Evolutionary conservation across 2,113 vertebrate genomes (phyloP).

Genomic region (Ageneiosus marmoratus): DNA sequence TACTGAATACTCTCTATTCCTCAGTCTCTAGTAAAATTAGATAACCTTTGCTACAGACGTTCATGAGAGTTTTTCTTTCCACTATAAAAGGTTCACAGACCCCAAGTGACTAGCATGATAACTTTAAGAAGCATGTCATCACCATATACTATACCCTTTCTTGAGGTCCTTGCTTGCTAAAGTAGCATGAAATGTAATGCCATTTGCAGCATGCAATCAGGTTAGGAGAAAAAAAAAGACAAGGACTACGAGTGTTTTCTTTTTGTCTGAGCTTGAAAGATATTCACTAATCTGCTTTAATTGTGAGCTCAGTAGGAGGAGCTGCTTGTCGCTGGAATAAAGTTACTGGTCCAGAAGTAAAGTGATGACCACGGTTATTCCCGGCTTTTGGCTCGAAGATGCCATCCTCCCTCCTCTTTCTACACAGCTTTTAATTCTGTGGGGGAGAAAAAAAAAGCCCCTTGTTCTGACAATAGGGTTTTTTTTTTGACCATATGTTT

Average conservation of each 20-base stretch:
- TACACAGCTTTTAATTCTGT: constrained; percentile 61
- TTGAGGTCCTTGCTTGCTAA: constrained; percentile 67
- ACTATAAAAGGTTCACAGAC: constrained; percentile 48
- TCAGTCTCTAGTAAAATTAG: neutral
- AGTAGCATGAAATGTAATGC: constrained; percentile 83
- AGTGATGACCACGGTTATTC: constrained; percentile 83
- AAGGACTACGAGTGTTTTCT: constrained; percentile 65
- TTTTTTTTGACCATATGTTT: constrained; percentile 88
- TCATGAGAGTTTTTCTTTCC: constrained; percentile 11
- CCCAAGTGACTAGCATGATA: constrained; percentile 69
- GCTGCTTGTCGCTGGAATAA: constrained; percentile 75
- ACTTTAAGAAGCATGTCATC: constrained; percentile 74
- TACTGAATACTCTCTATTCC: neutral
- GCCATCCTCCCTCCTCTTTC: constrained; percentile 55
- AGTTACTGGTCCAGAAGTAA: constrained; percentile 84
- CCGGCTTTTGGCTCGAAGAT: constrained; percentile 72
- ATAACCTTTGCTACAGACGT: neutral
- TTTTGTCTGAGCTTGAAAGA: constrained; percentile 72
- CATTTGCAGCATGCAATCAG: constrained; percentile 69
- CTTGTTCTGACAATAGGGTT: constrained; percentile 86
- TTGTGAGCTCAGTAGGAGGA: constrained; percentile 70
- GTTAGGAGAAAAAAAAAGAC: neutral
- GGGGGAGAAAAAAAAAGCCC: constrained; percentile 72
- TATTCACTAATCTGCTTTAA: constrained; percentile 81
- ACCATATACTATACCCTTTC: constrained; percentile 63